Evolutionary conservation across 1,140 invertebrate genomes (phyloP).

Genomic region (Lucilia cuprina): DNA sequence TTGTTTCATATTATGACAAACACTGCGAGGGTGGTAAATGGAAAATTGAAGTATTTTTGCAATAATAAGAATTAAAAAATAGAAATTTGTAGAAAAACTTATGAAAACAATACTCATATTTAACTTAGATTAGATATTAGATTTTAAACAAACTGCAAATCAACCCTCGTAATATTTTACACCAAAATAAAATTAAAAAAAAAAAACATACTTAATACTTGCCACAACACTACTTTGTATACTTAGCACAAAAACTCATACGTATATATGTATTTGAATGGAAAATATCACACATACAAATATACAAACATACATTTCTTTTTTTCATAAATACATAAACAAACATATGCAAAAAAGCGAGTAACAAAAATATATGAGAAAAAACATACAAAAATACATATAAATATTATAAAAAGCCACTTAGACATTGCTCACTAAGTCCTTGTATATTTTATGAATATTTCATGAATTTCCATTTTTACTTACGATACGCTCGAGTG

Average conservation of each 20-base stretch:
- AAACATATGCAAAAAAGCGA: neutral
- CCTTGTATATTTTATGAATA: conserved; percentile 12
- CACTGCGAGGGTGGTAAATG: no score
- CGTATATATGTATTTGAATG: neutral
- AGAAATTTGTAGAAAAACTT: no score
- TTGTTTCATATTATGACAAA: no score
- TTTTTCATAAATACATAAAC: neutral
- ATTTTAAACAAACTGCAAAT: neutral
- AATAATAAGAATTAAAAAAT: no score
- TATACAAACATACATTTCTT: neutral
- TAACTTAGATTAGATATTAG: no score
- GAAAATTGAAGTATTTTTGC: no score
- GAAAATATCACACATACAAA: neutral
- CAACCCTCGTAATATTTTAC: neutral
- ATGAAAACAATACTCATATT: no score
- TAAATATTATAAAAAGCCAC: conserved; percentile 8
- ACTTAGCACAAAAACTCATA: neutral
- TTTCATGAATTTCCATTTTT: conserved; percentile 18
- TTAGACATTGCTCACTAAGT: conserved; percentile 17
- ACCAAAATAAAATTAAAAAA: neutral
- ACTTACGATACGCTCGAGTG: conserved; percentile 1
- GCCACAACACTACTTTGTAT: conserved; percentile 10
- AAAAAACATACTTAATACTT: neutral
- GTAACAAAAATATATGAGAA: neutral
- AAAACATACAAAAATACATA: neutral